Base-by-base conservation (phyloP, 2,888 invertebrate species). In the Oscheius onirici region DNA sequence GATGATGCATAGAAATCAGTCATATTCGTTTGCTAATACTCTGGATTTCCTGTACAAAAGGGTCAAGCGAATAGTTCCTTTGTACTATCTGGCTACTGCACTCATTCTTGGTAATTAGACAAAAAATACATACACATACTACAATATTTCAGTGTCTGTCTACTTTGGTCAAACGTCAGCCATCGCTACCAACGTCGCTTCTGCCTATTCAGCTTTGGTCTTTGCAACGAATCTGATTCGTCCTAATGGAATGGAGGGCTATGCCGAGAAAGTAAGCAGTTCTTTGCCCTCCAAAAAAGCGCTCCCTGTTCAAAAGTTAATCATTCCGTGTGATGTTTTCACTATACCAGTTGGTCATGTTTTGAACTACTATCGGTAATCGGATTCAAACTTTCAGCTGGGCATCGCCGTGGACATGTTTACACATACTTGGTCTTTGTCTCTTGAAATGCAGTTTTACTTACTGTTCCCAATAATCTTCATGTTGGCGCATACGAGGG, bases 361-460 rank as follows among this genome's bases (percentile, higher is more conserved):
- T 46, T 46, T n/a, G 20, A 46, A n/a, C n/a, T 20, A 46, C 46
- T 17, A 17, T 6, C 17, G 13, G 46, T 46, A 46, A 17, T 46
- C 20, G 20, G n/a, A 17, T 46, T n/a, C 46, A 34, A 34, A 34
- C 8, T 49, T 55, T 55, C 49, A 63, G 63, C 34, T 63, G 26
- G 63, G 63, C 26, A 24, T 49, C n/a, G 66, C 54, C 24, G 44
- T 58, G 13, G 68, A 68, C 17, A 46, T 40, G 24, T 58, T 57
- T n/a, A 63, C 63, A 8, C 63, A 63, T 17, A 49, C 63, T 8
- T 63, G 63, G 63, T 63, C 63, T 10, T 24, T 63, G 46, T 20
- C 49, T 34, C 49, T 63, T 2, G 63, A 63, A 63, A 63, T 63
- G 63, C 63, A 63, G 20, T 63, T 63, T n/a, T 63, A 63, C 28